Conservation (phyloP, 1,140 invertebrate genomes). For the Lepidostoma basale region DNA sequence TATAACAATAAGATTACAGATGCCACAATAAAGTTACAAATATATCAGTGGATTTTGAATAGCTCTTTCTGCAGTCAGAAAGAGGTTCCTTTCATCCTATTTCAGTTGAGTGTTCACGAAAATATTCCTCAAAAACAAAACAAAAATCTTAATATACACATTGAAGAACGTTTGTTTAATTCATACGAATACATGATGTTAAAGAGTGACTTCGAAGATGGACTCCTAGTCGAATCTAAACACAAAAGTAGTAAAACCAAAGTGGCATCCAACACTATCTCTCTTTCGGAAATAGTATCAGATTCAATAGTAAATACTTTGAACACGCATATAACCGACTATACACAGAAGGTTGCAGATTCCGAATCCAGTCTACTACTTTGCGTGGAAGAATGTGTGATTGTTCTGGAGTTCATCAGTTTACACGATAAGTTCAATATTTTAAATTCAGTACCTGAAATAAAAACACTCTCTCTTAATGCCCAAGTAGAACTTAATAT, state of each 20-base stretch:
- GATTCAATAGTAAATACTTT: not conserved
- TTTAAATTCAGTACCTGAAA: not conserved
- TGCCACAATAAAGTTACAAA: conserved; percentile 29
- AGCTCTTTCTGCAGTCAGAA: not conserved
- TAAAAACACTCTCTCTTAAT: conserved; percentile 4
- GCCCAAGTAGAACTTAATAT: conserved; percentile 16
- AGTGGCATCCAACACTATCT: not conserved
- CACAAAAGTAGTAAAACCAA: not conserved
- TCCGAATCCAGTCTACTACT: not conserved
- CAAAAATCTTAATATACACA: conserved; percentile 20
- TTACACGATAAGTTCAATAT: conserved; percentile 19
- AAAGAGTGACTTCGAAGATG: conserved; percentile 52
- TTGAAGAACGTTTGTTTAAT: conserved; percentile 53
- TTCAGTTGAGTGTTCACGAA: conserved; percentile 36
- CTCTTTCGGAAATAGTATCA: conserved; percentile 26
- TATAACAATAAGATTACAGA: conserved; percentile 35
- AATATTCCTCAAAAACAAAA: conserved; percentile 23
- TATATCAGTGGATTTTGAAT: conserved; percentile 32
- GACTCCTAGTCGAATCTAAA: conserved; percentile 30
- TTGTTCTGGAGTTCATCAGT: conserved; percentile 28
- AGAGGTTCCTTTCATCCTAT: conserved; percentile 10
- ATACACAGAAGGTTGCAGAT: not conserved
- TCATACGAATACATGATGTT: conserved; percentile 50
- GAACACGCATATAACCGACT: not conserved
- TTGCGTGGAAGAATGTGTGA: conserved; percentile 24